Evolutionary conservation across 2,113 vertebrate species (phyloP).

Genomic region (Hypanus sabinus): DNA sequence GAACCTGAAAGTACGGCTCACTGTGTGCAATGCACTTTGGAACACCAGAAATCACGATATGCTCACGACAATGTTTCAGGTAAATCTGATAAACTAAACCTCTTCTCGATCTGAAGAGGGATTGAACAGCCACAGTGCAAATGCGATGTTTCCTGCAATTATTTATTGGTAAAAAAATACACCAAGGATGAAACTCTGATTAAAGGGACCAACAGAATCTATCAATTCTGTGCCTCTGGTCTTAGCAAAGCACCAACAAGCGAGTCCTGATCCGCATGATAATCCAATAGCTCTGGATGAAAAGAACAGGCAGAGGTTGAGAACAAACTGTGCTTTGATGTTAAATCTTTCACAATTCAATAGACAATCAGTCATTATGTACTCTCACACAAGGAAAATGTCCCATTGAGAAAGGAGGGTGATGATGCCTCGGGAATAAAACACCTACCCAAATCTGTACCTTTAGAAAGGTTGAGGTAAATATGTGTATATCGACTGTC

Average conservation of each 20-base stretch:
- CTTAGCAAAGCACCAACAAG: background rate
- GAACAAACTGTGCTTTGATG: background rate
- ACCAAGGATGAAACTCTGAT: background rate
- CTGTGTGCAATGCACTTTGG: background rate
- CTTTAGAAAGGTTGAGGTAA: background rate
- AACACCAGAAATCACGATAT: background rate
- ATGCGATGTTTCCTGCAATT: background rate
- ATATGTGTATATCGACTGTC: background rate
- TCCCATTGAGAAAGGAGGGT: background rate
- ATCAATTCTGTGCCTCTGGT: background rate
- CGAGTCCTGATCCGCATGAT: background rate
- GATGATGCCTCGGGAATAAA: background rate
- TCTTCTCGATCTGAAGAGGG: background rate
- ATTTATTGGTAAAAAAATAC: background rate
- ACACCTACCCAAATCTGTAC: background rate
- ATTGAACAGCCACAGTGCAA: background rate
- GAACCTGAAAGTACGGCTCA: background rate
- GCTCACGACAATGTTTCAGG: background rate
- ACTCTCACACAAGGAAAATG: background rate
- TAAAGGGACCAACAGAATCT: background rate
- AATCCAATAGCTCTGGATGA: background rate
- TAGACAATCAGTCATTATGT: background rate
- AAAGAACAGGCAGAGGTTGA: background rate
- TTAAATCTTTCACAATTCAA: background rate
- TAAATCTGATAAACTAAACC: background rate